These are phyloP conservation scores for Camponotus floridanus DNA, from an alignment of 1,140 invertebrate species.

Conservation along the genomic window DNA sequence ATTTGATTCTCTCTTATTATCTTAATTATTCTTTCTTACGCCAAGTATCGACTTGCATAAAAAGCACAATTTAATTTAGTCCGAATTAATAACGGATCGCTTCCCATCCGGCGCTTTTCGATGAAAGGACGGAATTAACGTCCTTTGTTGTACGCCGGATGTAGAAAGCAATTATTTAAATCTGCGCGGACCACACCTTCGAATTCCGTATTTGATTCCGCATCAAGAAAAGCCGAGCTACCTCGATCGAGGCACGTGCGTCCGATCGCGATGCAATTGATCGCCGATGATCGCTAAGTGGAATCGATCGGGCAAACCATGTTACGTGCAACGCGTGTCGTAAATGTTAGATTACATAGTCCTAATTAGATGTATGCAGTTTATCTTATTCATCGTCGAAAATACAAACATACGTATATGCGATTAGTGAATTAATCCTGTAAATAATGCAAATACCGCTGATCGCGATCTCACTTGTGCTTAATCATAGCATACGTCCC, in stretches of 20 bases:
- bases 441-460: background rate
- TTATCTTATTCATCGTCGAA: background rate
- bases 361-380: background rate
- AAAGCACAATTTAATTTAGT: constrained; percentile 52
- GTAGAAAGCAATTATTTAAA: constrained; percentile 52
- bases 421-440: background rate
- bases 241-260: constrained; percentile 27
- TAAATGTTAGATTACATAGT: constrained; percentile 41
- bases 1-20: constrained; percentile 22
- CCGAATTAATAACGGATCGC: constrained; percentile 37
- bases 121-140: background rate
- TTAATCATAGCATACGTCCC: background rate
- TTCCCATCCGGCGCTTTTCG: constrained; percentile 9
- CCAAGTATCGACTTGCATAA: constrained; percentile 26
- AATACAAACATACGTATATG: background rate
- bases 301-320: constrained; percentile 63
- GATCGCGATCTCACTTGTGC: background rate
- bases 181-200: constrained; percentile 9
- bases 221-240: constrained; percentile 5
- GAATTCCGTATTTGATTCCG: constrained; percentile 50
- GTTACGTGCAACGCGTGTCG: constrained; percentile 41
- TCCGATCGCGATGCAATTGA: constrained; percentile 49
- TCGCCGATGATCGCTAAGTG: background rate
- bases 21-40: constrained; percentile 43
- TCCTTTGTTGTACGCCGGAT: constrained; percentile 24